phyloP scores from a whole-genome alignment of 64 coral and sea anemone genomes.

The Montipora capricornis region DNA sequence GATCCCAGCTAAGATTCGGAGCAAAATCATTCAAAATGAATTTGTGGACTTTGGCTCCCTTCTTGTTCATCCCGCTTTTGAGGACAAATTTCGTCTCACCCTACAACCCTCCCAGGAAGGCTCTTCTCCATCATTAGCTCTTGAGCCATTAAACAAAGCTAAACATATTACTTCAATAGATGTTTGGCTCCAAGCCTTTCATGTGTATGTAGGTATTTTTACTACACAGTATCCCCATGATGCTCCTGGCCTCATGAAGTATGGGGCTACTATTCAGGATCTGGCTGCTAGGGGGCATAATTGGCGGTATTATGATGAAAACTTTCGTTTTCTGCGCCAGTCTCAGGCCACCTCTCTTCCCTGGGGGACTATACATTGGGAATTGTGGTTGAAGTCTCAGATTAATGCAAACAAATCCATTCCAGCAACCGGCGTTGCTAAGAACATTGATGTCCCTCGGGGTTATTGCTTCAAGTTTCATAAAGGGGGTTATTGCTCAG shows the following conservation, averaged over 20 bases:
- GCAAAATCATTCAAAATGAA: constrained; percentile 6
- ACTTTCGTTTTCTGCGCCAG: constrained; percentile 32
- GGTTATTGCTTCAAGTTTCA: too few relatives aligned
- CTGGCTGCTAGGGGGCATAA: constrained; percentile 33
- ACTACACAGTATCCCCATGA: constrained; percentile 26
- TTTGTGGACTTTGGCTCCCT: not conserved
- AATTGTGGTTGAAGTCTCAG: constrained; percentile 6
- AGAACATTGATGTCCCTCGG: too few relatives aligned
- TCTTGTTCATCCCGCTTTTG: not conserved
- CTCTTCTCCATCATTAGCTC: not conserved
- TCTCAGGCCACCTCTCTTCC: not conserved
- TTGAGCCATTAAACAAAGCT: not conserved
- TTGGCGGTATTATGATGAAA: constrained; percentile 66
- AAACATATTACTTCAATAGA: not conserved
- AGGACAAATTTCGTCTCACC: not conserved
- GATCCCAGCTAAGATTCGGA: not conserved
- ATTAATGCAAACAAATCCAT: too few relatives aligned
- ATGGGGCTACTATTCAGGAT: constrained; percentile 36
- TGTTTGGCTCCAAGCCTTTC: constrained; percentile 9
- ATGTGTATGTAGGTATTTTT: constrained; percentile 36
- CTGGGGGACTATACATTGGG: constrained; percentile 22
- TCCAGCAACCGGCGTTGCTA: too few relatives aligned
- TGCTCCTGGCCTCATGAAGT: constrained; percentile 41
- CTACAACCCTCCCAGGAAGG: constrained; percentile 10
- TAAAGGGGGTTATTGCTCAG: too few relatives aligned